These are phyloP conservation scores for Brachionus sp. DNA, from an alignment of 1,140 invertebrate species.

Conservation along the genomic window DNA sequence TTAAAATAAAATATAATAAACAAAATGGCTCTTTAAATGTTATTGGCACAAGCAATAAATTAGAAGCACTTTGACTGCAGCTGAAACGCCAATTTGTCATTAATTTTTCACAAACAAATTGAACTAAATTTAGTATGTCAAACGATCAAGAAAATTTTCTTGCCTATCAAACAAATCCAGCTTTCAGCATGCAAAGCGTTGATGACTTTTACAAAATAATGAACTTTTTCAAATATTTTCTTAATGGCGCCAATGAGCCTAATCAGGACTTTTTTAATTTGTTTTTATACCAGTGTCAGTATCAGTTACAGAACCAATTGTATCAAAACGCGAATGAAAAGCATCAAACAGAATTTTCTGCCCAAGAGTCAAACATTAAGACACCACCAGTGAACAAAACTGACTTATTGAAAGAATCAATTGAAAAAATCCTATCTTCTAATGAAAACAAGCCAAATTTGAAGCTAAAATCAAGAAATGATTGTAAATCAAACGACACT, in stretches of 20 bases:
- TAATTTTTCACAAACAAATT: background rate
- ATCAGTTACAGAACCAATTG: background rate
- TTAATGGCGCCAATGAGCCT: background rate
- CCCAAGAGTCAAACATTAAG: background rate
- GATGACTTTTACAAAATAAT: slow-evolving; percentile 10
- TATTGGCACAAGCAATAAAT: background rate
- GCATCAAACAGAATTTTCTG: background rate
- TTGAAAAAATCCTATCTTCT: background rate
- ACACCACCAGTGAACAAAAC: background rate
- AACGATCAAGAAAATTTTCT: slow-evolving; percentile 36
- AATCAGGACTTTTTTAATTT: background rate
- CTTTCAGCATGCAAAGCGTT: background rate
- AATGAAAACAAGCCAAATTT: slow-evolving; percentile 1
- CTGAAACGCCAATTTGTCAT: background rate
- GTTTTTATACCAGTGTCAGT: background rate
- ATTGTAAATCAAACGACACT: background rate
- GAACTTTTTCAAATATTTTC: slow-evolving; percentile 5
- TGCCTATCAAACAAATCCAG: background rate
- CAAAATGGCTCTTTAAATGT: background rate
- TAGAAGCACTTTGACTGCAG: background rate
- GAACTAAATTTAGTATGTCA: slow-evolving; percentile 15
- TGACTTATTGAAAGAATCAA: background rate
- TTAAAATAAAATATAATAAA: background rate
- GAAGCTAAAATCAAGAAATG: background rate
- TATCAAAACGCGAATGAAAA: background rate